Evolutionary conservation across 1,140 invertebrate genomes (phyloP).

Genomic region (Trichomalopsis sarcophagae): DNA sequence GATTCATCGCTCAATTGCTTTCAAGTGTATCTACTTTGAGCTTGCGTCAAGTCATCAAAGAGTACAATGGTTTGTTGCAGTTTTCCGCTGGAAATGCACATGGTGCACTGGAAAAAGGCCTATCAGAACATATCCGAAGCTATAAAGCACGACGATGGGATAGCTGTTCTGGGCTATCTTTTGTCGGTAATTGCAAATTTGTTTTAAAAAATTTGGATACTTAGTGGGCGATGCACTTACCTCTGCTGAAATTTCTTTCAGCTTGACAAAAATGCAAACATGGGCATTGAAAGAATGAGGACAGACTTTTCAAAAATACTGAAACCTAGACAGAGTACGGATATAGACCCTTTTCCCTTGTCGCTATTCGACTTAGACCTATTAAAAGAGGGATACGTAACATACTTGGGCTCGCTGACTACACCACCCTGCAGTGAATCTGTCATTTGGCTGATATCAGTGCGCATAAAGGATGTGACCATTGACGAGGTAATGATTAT

Average conservation of each 20-base stretch:
- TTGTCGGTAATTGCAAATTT: constrained; percentile 59
- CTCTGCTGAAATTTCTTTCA: neutral
- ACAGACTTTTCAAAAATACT: neutral
- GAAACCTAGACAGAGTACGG: neutral
- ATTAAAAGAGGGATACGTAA: constrained; percentile 77
- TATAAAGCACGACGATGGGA: constrained; percentile 63
- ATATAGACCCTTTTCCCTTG: constrained; percentile 36
- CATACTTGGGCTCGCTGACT: constrained; percentile 93
- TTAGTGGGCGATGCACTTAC: neutral
- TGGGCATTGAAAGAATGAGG: constrained; percentile 32
- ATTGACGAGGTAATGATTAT: constrained; percentile 80
- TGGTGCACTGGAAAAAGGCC: constrained; percentile 66
- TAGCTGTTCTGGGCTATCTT: constrained; percentile 67
- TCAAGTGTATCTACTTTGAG: neutral
- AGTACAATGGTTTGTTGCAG: constrained; percentile 54
- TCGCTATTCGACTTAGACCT: constrained; percentile 19
- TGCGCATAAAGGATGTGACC: constrained; percentile 80
- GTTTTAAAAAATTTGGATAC: neutral
- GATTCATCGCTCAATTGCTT: neutral
- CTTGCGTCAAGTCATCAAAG: neutral
- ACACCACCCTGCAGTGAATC: constrained; percentile 95
- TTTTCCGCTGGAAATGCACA: constrained; percentile 70
- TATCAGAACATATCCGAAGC: constrained; percentile 64
- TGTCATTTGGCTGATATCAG: constrained; percentile 94
- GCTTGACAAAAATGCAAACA: constrained; percentile 31